phyloP scores from a whole-genome alignment of 2,113 vertebrate species.

The Macaca mulatta region DNA sequence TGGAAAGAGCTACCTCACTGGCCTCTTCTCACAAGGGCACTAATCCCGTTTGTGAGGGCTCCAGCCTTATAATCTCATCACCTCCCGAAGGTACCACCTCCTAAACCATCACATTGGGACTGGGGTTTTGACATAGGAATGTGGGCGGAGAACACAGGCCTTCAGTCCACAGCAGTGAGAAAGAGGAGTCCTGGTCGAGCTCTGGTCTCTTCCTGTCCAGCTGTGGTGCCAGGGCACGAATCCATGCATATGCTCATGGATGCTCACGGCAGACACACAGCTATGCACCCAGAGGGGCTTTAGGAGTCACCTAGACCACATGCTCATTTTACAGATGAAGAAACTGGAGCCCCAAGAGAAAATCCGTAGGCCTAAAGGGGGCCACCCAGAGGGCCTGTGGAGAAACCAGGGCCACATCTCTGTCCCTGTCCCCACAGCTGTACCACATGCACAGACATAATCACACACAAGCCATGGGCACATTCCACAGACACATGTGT shows the following conservation, averaged over 20 bases:
- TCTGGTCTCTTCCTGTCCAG: not conserved
- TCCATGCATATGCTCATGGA: not conserved
- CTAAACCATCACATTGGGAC: not conserved
- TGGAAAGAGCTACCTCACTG: not conserved
- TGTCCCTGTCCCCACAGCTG: not conserved
- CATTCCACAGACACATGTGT: accelerated
- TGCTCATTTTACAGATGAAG: not conserved
- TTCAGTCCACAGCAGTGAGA: not conserved
- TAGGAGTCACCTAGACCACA: not conserved
- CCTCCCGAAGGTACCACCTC: not conserved
- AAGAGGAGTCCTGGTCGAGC: not conserved
- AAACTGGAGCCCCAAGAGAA: not conserved
- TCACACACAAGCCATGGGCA: too few relatives aligned
- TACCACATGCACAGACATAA: accelerated
- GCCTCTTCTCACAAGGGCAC: not conserved
- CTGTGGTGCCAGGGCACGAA: too few relatives aligned
- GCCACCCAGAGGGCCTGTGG: not conserved
- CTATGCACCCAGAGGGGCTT: accelerated
- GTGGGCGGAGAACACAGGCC: not conserved
- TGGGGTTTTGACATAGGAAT: not conserved
- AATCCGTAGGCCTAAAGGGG: not conserved
- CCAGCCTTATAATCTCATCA: not conserved
- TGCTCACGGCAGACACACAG: accelerated
- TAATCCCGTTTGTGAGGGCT: not conserved
- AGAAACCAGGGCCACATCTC: not conserved